These are phyloP conservation scores for Leuciscus idus DNA, from an alignment of 2,113 vertebrate genomes.

Conservation along the genomic window DNA sequence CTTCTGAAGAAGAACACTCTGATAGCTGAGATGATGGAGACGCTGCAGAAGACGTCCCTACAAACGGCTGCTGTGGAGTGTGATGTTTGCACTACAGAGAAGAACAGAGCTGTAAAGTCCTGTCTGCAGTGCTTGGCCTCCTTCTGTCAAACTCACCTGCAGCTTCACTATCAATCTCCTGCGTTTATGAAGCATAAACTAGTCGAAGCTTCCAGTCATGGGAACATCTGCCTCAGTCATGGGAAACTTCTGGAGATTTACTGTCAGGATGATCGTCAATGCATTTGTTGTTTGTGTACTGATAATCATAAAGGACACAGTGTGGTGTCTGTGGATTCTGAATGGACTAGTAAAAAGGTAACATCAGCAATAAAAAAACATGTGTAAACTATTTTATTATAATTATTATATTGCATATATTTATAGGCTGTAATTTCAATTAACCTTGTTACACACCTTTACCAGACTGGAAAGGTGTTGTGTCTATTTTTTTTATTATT, in stretches of 20 bases:
- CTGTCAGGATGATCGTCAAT: conserved; percentile 8
- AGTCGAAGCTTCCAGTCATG: neutral
- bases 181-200: conserved; percentile 41
- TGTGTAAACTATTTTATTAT: too few species aligned
- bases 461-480: too few species aligned
- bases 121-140: conserved; percentile 42
- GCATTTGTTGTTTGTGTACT: conserved; percentile 39
- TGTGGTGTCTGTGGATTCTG: conserved; percentile 29
- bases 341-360: conserved; percentile 16
- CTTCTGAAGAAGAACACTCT: too few species aligned
- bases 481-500: too few species aligned
- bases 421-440: too few species aligned
- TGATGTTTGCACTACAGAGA: too few species aligned
- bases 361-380: neutral
- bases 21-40: too few species aligned
- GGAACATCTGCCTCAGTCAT: neutral
- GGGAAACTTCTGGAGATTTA: neutral
- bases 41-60: too few species aligned
- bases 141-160: conserved; percentile 38
- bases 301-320: conserved; percentile 25
- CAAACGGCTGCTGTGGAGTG: too few species aligned
- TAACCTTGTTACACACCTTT: neutral
- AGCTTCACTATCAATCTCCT: conserved; percentile 36
- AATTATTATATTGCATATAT: too few species aligned
- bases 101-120: too few species aligned